Percentiles rank a stretch among this genome's conserved stretches.
These are phyloP conservation scores for Microcebus tavaratra DNA, from an alignment of 2,113 vertebrate species.

Conservation along the genomic window DNA sequence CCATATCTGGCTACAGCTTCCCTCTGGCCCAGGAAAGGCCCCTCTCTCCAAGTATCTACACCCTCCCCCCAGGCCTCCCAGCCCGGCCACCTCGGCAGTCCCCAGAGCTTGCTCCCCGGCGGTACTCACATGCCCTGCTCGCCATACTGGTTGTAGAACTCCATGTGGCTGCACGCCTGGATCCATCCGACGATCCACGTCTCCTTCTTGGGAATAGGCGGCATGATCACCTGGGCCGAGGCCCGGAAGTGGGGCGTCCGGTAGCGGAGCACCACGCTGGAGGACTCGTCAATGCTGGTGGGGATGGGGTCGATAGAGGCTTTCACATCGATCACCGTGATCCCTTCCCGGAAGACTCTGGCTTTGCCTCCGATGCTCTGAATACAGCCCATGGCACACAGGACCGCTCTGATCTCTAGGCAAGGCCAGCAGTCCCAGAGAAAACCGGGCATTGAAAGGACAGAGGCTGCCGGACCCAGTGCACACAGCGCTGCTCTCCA, in stretches of 20 bases:
- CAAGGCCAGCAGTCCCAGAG: constrained; percentile 90
- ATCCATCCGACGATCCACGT: constrained; percentile 99
- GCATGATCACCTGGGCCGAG: constrained; percentile 94
- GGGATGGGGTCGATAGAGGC: constrained; percentile 95
- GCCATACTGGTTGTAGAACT: constrained; percentile 98
- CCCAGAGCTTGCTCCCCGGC: background rate
- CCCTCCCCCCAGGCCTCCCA: background rate
- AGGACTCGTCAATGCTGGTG: constrained; percentile 98
- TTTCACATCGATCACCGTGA: constrained; percentile 94
- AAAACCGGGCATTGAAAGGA: constrained; percentile 89
- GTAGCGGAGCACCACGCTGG: constrained; percentile 97
- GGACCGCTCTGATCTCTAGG: constrained; percentile 86
- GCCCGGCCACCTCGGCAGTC: accelerated
- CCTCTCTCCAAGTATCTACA: background rate
- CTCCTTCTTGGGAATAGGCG: constrained; percentile 93
- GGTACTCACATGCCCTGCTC: constrained; percentile 96
- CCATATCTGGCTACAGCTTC: background rate
- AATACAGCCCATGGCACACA: constrained; percentile 98
- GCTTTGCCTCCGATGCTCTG: constrained; percentile 98
- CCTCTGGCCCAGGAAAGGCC: background rate
- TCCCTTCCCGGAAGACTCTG: constrained; percentile 96
- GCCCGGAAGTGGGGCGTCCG: constrained; percentile 97
- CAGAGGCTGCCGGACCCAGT: constrained; percentile 77
- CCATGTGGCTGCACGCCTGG: constrained; percentile 99
- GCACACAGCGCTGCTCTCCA: constrained; percentile 59